Base-by-base conservation (phyloP, 2,888 invertebrate genomes). In the Dicranocentrus wangi region DNA sequence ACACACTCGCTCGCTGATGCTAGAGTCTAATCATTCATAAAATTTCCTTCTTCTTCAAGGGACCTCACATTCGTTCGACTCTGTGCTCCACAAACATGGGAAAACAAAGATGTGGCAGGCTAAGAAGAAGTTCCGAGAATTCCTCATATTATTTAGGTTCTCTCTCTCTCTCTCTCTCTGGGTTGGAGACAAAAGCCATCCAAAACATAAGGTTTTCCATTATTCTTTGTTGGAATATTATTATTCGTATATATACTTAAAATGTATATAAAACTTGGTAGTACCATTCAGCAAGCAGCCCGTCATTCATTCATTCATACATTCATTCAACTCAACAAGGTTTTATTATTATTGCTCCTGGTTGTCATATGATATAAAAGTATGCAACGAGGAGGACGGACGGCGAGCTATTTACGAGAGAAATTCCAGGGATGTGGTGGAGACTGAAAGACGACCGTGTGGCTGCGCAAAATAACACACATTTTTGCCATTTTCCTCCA, bases 401-500 rank as follows among this genome's bases (percentile, higher is more conserved):
- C 61, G 32, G 19, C 32, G 32, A 61, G 19, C 17, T 21, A 17
- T 60, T 28, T 32, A n/a, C 47, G 7, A 47, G 47, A 47, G n/a
- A 15, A 72, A 73, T 63, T 68, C 80, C 68, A 66, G 72, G 66
- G 66, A 58, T 60, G 39, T 61, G 61, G 15, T 73, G 80, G 80
- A 80, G 80, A 80, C 80, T 73, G 79, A 60, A 79, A 79, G 79
- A 72, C 72, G 73, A 80, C 63, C 61, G 58, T 53, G 32, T 32
- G 43, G 27, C n/a, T 69, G 51, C 71, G 66, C 79, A 47, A 79
- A 72, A 43, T 39, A 71, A 42, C 55, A 71, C n/a, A n/a, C n/a
- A n/a, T n/a, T 78, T 78, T 78, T 71, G 79, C 78, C 70, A 77
- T 55, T 68, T 28, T 19, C 32, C 23, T 55, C 65, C 43, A 23